Conservation (phyloP, 2,797 vertebrate genomes). For the Corythornis leucogaster region DNA sequence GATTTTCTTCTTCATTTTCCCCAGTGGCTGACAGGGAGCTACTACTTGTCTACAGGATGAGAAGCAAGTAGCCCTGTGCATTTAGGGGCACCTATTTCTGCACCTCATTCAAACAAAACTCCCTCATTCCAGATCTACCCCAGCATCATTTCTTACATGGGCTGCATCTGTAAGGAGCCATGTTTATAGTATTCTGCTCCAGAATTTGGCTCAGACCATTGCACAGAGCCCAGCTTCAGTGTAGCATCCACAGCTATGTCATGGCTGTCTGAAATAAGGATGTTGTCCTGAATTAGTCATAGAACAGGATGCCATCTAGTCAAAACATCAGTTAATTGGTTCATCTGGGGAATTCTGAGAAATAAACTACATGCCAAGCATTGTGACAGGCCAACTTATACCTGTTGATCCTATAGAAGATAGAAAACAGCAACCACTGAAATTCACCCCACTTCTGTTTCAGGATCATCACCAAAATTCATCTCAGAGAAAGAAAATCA, state of each 20-base stretch:
- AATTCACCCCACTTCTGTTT: conserved; percentile 22
- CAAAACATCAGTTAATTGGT: background rate
- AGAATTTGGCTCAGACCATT: background rate
- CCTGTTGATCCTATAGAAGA: background rate
- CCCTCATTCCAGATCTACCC: background rate
- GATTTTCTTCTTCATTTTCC: conserved; percentile 2
- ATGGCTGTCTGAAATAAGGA: background rate
- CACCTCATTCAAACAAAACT: background rate
- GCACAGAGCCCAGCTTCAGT: background rate
- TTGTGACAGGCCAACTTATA: background rate
- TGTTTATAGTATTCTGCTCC: background rate
- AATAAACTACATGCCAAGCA: background rate
- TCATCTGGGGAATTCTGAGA: background rate
- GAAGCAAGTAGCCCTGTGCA: background rate
- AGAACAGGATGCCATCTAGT: background rate
- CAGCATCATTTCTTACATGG: background rate
- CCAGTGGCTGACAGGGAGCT: background rate
- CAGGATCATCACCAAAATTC: conserved; percentile 60
- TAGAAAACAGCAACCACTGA: background rate
- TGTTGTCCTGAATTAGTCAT: background rate
- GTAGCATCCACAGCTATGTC: background rate
- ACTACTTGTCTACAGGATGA: background rate
- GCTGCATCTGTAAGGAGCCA: background rate
- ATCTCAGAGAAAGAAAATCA: background rate
- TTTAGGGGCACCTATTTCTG: background rate